Evolutionary conservation across 2,113 vertebrate species (phyloP).

Genomic region (Embiotoca jacksoni): DNA sequence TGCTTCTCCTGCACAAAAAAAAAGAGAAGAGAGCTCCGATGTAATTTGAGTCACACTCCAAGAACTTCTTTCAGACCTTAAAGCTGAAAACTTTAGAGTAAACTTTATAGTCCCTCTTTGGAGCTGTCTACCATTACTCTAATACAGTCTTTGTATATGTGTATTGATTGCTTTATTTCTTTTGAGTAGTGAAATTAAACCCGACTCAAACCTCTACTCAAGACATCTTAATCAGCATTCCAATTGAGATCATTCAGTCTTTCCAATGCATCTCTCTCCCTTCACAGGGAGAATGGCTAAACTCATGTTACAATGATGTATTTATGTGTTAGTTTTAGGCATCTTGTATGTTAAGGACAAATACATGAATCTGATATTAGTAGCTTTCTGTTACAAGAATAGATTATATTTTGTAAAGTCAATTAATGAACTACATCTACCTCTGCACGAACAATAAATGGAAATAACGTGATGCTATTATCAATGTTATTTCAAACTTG

Average conservation of each 20-base stretch:
- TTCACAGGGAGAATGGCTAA: background rate
- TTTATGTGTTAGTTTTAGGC: slow-evolving; percentile 16
- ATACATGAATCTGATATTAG: slow-evolving; percentile 29
- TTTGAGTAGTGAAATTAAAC: slow-evolving; percentile 14
- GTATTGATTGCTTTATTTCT: background rate
- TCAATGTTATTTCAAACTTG: slow-evolving; percentile 29
- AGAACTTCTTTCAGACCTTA: background rate
- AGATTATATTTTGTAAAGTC: slow-evolving; percentile 11
- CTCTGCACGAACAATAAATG: slow-evolving; percentile 7
- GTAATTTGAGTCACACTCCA: background rate
- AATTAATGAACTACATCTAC: slow-evolving; percentile 9
- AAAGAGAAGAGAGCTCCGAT: slow-evolving; percentile 27
- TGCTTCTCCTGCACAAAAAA: slow-evolving; percentile 87
- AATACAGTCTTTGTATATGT: background rate
- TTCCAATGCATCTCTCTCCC: slow-evolving; percentile 17
- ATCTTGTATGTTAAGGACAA: slow-evolving; percentile 22
- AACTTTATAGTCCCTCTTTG: background rate
- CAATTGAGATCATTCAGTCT: background rate
- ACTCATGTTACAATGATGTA: slow-evolving; percentile 25
- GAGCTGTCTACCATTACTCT: background rate
- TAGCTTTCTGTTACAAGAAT: slow-evolving; percentile 11
- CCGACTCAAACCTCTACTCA: background rate
- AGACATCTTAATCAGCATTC: background rate
- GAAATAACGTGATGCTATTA: background rate
- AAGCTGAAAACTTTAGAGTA: background rate